phyloP scores from a whole-genome alignment of 2,113 vertebrate species.

The Poeciliopsis retropinna region DNA sequence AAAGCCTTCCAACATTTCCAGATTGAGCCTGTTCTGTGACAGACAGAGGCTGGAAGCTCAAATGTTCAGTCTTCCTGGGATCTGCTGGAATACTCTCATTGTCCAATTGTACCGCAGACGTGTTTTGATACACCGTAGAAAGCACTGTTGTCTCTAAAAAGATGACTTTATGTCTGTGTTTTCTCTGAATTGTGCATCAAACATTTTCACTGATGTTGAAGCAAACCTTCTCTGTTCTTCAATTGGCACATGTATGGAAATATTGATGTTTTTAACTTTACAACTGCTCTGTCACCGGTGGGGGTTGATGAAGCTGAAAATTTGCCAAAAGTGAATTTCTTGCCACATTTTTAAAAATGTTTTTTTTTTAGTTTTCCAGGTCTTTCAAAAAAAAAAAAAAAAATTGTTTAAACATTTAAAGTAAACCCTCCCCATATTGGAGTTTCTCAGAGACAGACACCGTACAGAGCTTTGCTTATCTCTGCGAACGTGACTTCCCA shows the following conservation, averaged over 20 bases:
- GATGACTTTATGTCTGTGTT: no score
- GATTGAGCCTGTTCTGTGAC: no score
- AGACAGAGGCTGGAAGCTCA: no score
- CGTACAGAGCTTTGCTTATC: slow-evolving; percentile 61
- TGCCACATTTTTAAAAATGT: neutral
- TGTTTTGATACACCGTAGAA: no score
- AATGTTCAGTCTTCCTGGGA: no score
- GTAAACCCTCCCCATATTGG: slow-evolving; percentile 28
- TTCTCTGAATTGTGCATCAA: no score
- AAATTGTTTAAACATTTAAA: slow-evolving; percentile 7
- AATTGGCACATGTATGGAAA: neutral
- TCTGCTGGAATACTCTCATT: no score
- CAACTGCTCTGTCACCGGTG: neutral
- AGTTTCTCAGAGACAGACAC: slow-evolving; percentile 51
- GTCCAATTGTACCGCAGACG: no score
- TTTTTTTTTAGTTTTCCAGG: neutral
- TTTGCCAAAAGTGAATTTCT: neutral
- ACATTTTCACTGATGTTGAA: no score
- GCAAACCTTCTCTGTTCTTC: neutral
- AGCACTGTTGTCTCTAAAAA: no score
- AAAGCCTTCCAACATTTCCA: no score
- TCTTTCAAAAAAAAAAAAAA: neutral
- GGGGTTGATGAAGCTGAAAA: neutral
- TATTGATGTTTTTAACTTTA: neutral
- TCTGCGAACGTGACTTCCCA: slow-evolving; percentile 60